Evolutionary conservation across 2,113 vertebrate species (phyloP).

Genomic region (Callionymus lyra): DNA sequence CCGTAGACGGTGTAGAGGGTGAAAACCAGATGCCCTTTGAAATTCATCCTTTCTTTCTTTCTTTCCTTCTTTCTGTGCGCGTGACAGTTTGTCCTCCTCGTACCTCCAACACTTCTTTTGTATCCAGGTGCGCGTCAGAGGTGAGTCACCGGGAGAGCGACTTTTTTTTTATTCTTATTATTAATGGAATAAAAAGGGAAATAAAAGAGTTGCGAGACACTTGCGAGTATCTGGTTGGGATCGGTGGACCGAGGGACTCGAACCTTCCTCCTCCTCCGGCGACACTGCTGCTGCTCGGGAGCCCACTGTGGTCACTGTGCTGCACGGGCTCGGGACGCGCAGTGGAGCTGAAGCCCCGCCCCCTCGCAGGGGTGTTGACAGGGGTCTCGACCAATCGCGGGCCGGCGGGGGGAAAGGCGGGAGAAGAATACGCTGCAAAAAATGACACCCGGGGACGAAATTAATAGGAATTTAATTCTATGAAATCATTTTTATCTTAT

Average conservation of each 20-base stretch:
- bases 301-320: conserved; percentile 1
- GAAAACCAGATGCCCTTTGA: conserved; percentile 56
- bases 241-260: neutral
- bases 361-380: conserved; percentile 31
- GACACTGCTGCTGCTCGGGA: conserved; percentile 14
- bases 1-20: conserved; percentile 60
- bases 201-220: neutral
- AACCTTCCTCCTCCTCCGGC: conserved; percentile 14
- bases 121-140: conserved; percentile 47
- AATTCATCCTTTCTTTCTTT: conserved; percentile 52
- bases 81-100: conserved; percentile 28
- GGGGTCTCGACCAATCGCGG: conserved; percentile 34
- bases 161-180: too few species aligned
- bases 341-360: conserved; percentile 59
- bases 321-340: conserved; percentile 41
- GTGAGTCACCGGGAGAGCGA: conserved; percentile 25
- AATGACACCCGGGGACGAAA: conserved; percentile 5
- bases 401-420: neutral
- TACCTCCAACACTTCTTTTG: conserved; percentile 24
- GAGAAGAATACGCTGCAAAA: conserved; percentile 28
- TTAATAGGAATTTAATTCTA: too few species aligned
- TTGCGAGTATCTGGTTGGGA: neutral
- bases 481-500: too few species aligned
- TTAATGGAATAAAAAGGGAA: too few species aligned
- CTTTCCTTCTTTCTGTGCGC: conserved; percentile 11